phyloP scores from a whole-genome alignment of 2,113 vertebrate genomes.

The Mesembrinibis cayennensis region DNA sequence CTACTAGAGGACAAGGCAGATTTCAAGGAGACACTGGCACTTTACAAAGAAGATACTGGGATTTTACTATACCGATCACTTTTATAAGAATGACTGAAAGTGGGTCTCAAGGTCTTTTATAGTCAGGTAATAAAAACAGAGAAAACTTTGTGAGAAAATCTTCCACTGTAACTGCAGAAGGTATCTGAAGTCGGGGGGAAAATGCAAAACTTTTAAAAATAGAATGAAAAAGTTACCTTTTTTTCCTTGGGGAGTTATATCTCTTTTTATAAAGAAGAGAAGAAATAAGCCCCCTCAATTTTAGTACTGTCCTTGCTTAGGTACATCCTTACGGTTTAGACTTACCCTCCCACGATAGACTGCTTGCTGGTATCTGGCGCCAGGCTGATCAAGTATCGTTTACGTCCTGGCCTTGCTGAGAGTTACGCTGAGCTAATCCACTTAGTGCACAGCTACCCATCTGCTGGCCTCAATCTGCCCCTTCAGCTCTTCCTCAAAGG shows the following conservation, averaged over 20 bases:
- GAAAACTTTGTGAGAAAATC: background rate
- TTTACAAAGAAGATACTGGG: background rate
- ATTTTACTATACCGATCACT: background rate
- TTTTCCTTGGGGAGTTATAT: background rate
- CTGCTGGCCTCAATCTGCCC: conserved; percentile 25
- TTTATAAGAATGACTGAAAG: background rate
- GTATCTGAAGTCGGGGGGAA: background rate
- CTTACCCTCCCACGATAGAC: background rate
- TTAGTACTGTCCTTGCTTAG: conserved; percentile 32
- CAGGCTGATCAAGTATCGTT: conserved; percentile 21
- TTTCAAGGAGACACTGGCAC: conserved; percentile 18
- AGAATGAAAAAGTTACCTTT: conserved; percentile 1
- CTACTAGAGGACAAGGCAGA: background rate
- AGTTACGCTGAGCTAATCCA: conserved; percentile 8
- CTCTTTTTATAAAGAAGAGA: background rate
- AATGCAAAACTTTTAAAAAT: background rate
- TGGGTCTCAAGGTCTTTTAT: conserved; percentile 43
- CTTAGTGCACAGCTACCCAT: conserved; percentile 4
- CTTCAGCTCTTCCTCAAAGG: conserved; percentile 15
- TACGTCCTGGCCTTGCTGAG: background rate
- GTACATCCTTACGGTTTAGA: background rate
- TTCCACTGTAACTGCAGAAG: background rate
- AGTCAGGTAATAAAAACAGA: conserved; percentile 11
- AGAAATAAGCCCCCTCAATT: background rate
- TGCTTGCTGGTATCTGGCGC: background rate